Conservation (phyloP, 1,140 invertebrate genomes). For the Aphelenchoides fujianensis region DNA sequence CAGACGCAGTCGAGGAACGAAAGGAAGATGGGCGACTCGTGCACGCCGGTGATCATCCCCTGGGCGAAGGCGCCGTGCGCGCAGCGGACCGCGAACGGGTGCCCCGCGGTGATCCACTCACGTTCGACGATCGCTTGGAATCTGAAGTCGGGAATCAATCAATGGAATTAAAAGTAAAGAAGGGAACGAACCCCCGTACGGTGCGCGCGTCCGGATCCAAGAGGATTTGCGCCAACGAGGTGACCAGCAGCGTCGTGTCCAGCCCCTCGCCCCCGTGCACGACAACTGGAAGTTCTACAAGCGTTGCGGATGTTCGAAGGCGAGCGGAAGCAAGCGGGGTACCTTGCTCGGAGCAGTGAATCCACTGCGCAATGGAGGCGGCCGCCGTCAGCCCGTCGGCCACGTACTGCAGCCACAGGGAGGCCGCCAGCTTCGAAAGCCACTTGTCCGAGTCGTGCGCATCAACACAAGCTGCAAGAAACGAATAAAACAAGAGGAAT, state of each 20-base stretch:
- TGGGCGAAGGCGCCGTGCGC: conserved; percentile 73
- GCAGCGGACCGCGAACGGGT: conserved; percentile 84
- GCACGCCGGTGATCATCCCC: conserved; percentile 62
- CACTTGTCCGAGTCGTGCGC: conserved; percentile 81
- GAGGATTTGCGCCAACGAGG: conserved; percentile 91
- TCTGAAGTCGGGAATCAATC: conserved; percentile 62
- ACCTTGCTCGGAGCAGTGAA: conserved; percentile 70
- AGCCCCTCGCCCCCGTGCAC: conserved; percentile 88
- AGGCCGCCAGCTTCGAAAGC: conserved; percentile 81
- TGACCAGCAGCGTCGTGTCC: conserved; percentile 87
- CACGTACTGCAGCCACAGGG: conserved; percentile 85
- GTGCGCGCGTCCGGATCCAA: conserved; percentile 91
- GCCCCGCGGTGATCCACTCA: conserved; percentile 91
- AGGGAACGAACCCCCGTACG: conserved; percentile 75
- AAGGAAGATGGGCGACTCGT: conserved; percentile 79
- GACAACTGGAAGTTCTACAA: conserved; percentile 72
- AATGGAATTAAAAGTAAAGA: too few relatives aligned
- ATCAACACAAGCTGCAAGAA: conserved; percentile 78
- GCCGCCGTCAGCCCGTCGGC: conserved; percentile 87
- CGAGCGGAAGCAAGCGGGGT: background rate
- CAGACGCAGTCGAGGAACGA: conserved; percentile 91
- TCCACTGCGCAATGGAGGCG: conserved; percentile 88
- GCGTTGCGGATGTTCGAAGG: conserved; percentile 19
- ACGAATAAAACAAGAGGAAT: conserved; percentile 14
- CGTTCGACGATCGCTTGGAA: conserved; percentile 87